Evolutionary conservation across 2,888 invertebrate species (phyloP).

Genomic region (Frankliniella fusca): DNA sequence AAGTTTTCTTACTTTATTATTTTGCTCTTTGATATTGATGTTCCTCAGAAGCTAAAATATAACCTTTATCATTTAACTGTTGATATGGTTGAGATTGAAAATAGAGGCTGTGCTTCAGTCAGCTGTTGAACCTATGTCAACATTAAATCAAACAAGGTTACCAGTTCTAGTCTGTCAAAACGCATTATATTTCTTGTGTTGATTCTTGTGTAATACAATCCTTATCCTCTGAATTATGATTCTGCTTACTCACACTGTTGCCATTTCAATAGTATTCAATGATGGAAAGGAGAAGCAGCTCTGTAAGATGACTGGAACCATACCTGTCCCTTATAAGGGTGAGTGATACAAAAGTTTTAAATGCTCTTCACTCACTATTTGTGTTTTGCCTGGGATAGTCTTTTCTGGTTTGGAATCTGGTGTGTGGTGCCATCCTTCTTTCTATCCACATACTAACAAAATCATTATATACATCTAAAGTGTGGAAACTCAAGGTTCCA

Average conservation of each 20-base stretch:
- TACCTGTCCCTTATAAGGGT: slow-evolving; percentile 88
- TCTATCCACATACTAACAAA: neutral
- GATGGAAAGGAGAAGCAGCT: slow-evolving; percentile 79
- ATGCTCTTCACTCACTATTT: neutral
- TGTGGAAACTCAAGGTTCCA: neutral
- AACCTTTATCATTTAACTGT: neutral
- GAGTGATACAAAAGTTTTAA: slow-evolving; percentile 38
- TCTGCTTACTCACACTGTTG: slow-evolving; percentile 38
- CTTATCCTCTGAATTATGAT: slow-evolving; percentile 36
- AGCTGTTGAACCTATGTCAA: neutral
- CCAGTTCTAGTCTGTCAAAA: neutral
- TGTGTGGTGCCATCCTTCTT: neutral
- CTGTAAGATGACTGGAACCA: slow-evolving; percentile 82
- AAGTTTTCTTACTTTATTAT: neutral
- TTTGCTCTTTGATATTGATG: slow-evolving; percentile 13
- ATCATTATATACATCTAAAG: neutral
- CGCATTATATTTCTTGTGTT: slow-evolving; percentile 32
- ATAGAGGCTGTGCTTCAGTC: neutral
- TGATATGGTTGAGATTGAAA: neutral
- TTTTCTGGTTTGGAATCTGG: neutral
- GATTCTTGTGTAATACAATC: slow-evolving; percentile 32
- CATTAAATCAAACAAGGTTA: slow-evolving; percentile 1
- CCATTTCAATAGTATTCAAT: slow-evolving; percentile 66
- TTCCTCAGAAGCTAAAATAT: neutral
- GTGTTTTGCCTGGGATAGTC: neutral